A percentile compares a stretch with the other conserved stretches of the same genome.
Evolutionary conservation across 2,797 vertebrate genomes (phyloP).

Genomic region (Gymnocypris eckloni): DNA sequence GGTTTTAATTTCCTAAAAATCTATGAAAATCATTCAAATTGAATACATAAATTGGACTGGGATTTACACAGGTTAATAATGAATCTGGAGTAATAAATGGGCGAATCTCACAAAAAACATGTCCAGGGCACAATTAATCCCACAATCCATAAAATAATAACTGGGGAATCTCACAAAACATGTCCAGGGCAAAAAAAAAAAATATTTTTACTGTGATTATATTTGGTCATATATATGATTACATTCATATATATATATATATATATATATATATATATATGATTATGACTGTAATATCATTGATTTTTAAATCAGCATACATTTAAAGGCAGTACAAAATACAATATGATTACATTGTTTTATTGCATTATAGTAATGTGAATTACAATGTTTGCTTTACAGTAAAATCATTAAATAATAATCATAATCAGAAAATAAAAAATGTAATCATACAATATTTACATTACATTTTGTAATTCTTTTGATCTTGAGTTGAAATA

Average conservation of each 20-base stretch:
- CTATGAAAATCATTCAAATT: slow-evolving; percentile 21
- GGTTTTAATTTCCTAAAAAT: slow-evolving; percentile 36
- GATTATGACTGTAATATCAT: background rate
- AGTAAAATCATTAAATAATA: background rate
- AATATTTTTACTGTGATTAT: background rate
- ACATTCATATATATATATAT: background rate
- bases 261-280: too few relatives aligned
- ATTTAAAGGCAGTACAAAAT: background rate
- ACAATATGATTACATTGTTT: background rate
- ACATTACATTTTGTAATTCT: background rate
- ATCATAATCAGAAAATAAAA: background rate
- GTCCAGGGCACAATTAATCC: slow-evolving; percentile 8
- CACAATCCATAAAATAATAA: background rate
- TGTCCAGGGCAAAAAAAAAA: background rate
- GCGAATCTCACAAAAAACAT: slow-evolving; percentile 3
- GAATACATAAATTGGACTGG: slow-evolving; percentile 21
- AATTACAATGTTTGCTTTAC: background rate
- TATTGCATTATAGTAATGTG: background rate
- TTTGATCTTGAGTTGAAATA: background rate
- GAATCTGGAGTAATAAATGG: background rate
- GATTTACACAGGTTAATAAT: slow-evolving; percentile 22
- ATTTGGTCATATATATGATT: background rate
- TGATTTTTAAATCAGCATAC: background rate
- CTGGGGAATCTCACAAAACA: background rate
- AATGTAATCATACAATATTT: background rate